These are phyloP conservation scores for Dicerorhinus sumatrensis DNA, from an alignment of 2,113 vertebrate genomes.

Conservation along the genomic window DNA sequence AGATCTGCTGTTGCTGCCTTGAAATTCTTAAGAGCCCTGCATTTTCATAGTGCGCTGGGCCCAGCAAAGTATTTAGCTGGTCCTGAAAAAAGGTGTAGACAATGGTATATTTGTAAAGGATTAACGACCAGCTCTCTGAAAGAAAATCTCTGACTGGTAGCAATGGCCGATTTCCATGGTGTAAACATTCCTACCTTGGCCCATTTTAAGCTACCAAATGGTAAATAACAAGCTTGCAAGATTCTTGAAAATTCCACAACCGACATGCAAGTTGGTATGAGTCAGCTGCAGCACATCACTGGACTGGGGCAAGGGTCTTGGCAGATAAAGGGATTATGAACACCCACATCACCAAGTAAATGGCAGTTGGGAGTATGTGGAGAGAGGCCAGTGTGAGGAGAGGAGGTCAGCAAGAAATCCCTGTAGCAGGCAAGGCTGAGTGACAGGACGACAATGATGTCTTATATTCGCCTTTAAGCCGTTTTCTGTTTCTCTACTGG, in stretches of 20 bases:
- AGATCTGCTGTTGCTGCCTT: no score
- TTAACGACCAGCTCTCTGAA: no score
- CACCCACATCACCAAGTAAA: no score
- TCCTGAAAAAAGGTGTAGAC: no score
- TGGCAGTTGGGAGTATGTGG: not conserved
- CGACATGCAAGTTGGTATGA: not conserved
- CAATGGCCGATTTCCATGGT: no score
- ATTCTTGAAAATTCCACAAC: not conserved
- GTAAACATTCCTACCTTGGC: not conserved
- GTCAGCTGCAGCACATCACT: fast-evolving
- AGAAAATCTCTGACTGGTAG: no score
- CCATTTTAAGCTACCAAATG: not conserved
- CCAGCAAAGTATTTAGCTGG: no score
- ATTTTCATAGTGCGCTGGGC: no score
- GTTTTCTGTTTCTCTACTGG: not conserved
- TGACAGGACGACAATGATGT: fast-evolving
- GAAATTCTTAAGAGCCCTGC: no score
- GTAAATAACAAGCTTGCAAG: no score
- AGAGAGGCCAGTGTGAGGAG: not conserved
- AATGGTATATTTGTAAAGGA: no score
- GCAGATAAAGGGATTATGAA: not conserved
- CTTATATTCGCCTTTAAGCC: not conserved
- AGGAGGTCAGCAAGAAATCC: not conserved
- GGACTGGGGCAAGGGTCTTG: not conserved
- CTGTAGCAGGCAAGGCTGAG: not conserved